These are phyloP conservation scores for Astropecten irregularis DNA, from an alignment of 53 echinoderm and acorn worm species.

Conservation along the genomic window DNA sequence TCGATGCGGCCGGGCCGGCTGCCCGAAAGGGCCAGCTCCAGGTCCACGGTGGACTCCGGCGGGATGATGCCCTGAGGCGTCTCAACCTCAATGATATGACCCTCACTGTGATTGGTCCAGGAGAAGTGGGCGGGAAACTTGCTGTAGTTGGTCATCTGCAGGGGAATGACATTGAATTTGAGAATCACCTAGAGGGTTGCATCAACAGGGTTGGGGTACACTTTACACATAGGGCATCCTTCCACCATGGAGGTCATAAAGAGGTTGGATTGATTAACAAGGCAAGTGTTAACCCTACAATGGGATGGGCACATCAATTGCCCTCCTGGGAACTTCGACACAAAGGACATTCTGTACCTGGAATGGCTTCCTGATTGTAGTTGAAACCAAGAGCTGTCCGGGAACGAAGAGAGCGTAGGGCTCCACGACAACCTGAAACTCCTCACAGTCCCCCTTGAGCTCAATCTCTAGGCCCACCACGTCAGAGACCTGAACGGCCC, in stretches of 20 bases:
- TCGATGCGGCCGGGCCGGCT: constrained; percentile 77
- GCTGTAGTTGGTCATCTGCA: constrained; percentile 94
- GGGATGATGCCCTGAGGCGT: constrained; percentile 83
- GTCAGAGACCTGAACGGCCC: constrained; percentile 54
- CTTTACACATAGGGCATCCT: too few relatives aligned
- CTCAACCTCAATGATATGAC: constrained; percentile 90
- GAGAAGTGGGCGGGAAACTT: constrained; percentile 79
- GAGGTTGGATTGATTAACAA: too few relatives aligned
- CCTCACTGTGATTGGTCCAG: constrained; percentile 80
- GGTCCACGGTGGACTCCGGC: constrained; percentile 66
- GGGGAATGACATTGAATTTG: not conserved
- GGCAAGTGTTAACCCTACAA: too few relatives aligned
- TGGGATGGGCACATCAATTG: too few relatives aligned
- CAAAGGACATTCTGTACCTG: constrained; percentile 52
- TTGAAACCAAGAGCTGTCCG: constrained; percentile 77
- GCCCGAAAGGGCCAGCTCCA: constrained; percentile 85
- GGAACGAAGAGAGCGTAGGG: constrained; percentile 92
- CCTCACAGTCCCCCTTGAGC: constrained; percentile 85
- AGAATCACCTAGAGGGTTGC: not conserved
- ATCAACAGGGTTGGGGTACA: too few relatives aligned
- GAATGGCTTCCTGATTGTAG: constrained; percentile 78
- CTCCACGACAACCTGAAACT: constrained; percentile 71
- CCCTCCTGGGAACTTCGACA: too few relatives aligned
- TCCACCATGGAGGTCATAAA: too few relatives aligned
- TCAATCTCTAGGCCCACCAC: constrained; percentile 82